Evolutionary conservation across 2,888 invertebrate genomes (phyloP).

Genomic region (Ichneumon xanthorius): DNA sequence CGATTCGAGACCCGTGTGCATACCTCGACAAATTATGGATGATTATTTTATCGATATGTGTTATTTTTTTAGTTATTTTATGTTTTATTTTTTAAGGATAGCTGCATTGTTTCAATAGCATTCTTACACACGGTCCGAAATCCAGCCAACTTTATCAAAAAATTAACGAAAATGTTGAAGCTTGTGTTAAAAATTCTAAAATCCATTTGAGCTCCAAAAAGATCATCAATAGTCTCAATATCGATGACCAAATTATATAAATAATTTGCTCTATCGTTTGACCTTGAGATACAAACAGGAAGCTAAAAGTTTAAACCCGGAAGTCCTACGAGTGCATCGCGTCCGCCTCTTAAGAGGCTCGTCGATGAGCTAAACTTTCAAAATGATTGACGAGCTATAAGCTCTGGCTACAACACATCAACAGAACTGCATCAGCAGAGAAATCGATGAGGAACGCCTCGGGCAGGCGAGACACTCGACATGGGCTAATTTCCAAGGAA

Average conservation of each 20-base stretch:
- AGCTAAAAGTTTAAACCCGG: too few species aligned
- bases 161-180: too few species aligned
- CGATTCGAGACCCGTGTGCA: neutral
- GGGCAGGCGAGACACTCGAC: conserved; percentile 29
- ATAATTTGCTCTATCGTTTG: too few species aligned
- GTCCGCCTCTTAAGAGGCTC: conserved; percentile 8
- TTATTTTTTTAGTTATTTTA: too few species aligned
- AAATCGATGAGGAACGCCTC: conserved; percentile 44
- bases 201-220: neutral
- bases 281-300: too few species aligned
- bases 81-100: neutral
- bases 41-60: neutral
- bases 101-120: neutral
- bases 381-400: conserved; percentile 65
- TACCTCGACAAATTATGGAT: neutral
- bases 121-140: neutral
- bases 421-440: neutral
- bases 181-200: too few species aligned
- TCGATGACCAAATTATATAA: too few species aligned
- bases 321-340: conserved; percentile 18
- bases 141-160: too few species aligned
- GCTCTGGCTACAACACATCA: conserved; percentile 7
- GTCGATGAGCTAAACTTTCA: conserved; percentile 47
- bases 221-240: neutral
- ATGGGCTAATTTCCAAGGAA: conserved; percentile 61